Evolutionary conservation across 1,140 invertebrate species (phyloP).

Genomic region (Pachypsylla venusta): DNA sequence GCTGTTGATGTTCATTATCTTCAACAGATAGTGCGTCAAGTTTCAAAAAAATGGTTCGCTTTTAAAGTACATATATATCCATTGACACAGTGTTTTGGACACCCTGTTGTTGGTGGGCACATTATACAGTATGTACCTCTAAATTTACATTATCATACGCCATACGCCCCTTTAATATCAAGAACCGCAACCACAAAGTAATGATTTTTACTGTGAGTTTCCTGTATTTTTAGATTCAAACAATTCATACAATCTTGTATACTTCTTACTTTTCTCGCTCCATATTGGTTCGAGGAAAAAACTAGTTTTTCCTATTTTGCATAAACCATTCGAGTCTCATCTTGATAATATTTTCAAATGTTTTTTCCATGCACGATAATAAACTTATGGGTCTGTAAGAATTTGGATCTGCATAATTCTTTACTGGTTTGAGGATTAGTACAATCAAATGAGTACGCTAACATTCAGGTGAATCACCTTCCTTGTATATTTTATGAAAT

Average conservation of each 20-base stretch:
- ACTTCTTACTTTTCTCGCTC: neutral
- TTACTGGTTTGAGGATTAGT: neutral
- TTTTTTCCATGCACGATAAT: neutral
- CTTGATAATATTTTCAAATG: neutral
- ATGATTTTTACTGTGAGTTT: neutral
- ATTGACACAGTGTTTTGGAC: neutral
- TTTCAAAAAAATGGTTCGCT: neutral
- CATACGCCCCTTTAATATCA: neutral
- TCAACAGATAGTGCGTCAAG: neutral
- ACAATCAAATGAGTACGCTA: neutral
- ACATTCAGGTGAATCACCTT: neutral
- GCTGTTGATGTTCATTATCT: neutral
- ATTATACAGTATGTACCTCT: neutral
- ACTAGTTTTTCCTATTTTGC: neutral
- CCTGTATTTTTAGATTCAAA: neutral
- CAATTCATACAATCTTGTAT: neutral
- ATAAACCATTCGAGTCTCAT: neutral
- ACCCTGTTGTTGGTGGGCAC: neutral
- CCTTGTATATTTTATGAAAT: neutral
- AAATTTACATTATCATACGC: too few species aligned
- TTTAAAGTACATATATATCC: neutral
- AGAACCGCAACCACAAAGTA: neutral
- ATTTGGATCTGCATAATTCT: neutral
- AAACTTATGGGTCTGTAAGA: neutral
- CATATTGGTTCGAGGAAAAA: neutral